These are phyloP conservation scores for Talpa occidentalis DNA, from an alignment of 2,113 vertebrate species.

Conservation along the genomic window DNA sequence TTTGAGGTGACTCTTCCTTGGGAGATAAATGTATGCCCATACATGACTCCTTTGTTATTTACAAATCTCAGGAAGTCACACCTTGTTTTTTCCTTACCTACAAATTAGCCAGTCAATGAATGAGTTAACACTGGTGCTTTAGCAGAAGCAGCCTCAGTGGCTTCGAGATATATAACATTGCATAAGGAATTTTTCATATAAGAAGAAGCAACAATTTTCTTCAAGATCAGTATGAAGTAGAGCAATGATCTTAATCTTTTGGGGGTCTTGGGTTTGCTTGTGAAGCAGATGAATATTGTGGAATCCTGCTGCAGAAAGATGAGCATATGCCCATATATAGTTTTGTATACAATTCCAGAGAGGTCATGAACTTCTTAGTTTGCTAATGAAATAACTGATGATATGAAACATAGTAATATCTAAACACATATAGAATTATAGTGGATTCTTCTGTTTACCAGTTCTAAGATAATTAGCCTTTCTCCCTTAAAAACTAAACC, in stretches of 20 bases:
- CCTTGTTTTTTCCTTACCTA: neutral
- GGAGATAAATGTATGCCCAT: neutral
- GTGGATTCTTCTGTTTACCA: neutral
- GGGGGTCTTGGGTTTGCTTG: neutral
- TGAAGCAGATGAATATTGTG: neutral
- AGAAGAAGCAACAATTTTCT: neutral
- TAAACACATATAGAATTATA: neutral
- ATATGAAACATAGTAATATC: neutral
- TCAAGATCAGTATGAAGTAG: neutral
- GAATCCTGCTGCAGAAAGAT: neutral
- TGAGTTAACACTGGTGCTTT: neutral
- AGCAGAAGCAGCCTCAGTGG: neutral
- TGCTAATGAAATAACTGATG: neutral
- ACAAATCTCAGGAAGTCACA: neutral
- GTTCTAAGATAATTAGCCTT: neutral
- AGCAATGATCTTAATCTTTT: neutral
- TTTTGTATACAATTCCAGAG: neutral
- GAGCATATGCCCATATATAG: neutral
- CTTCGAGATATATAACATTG: neutral
- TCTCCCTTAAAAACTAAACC: slow-evolving; percentile 13
- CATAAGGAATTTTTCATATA: neutral
- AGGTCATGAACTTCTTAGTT: neutral
- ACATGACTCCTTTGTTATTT: slow-evolving; percentile 16
- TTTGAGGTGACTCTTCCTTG: neutral
- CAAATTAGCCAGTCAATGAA: neutral